Conservation (phyloP, 2,888 invertebrate species). For the Ptychoptera albimana region DNA sequence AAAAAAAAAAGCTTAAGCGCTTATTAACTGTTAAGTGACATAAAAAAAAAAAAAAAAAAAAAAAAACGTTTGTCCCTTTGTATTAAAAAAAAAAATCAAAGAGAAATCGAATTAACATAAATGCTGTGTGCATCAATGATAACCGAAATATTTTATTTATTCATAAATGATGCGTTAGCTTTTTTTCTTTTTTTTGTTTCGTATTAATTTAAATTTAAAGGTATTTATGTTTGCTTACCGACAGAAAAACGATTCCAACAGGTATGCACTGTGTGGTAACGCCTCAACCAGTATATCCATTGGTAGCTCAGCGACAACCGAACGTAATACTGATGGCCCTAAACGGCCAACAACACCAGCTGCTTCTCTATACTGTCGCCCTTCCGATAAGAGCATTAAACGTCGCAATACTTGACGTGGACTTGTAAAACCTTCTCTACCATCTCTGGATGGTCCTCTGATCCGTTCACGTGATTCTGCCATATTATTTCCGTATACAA, state of each 20-base stretch:
- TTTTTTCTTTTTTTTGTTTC: too few relatives aligned
- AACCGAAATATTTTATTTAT: too few relatives aligned
- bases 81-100: too few relatives aligned
- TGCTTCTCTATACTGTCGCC: slow-evolving; percentile 78
- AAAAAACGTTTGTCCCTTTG: too few relatives aligned
- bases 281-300: slow-evolving; percentile 79
- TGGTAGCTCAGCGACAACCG: slow-evolving; percentile 62
- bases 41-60: too few relatives aligned
- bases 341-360: slow-evolving; percentile 68
- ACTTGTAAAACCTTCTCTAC: slow-evolving; percentile 41
- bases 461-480: slow-evolving; percentile 58
- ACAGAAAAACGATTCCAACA: slow-evolving; percentile 68
- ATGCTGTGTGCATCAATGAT: too few relatives aligned
- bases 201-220: too few relatives aligned
- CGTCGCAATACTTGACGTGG: slow-evolving; percentile 50
- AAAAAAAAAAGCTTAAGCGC: too few relatives aligned
- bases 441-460: slow-evolving; percentile 43
- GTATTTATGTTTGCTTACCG: slow-evolving; percentile 35
- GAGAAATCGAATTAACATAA: too few relatives aligned
- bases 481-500: slow-evolving; percentile 28
- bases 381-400: slow-evolving; percentile 70
- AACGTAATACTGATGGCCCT: slow-evolving; percentile 62
- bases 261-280: slow-evolving; percentile 71
- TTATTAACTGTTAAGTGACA: too few relatives aligned
- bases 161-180: too few relatives aligned